Evolutionary conservation across 2,797 vertebrate species (phyloP).

Genomic region (Schizothorax lantsangensis): DNA sequence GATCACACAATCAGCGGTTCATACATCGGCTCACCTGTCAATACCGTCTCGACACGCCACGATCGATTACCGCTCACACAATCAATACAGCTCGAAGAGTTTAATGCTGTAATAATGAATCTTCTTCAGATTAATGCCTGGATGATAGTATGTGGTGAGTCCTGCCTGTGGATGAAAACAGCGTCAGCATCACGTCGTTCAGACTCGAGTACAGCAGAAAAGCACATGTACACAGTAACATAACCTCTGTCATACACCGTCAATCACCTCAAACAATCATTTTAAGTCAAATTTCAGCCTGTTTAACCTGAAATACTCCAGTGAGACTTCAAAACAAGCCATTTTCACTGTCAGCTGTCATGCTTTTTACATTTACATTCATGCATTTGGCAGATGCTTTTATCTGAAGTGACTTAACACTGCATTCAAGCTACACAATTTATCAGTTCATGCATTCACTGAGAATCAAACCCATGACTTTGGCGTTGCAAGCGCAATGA

Average conservation of each 20-base stretch:
- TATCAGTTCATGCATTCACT: neutral
- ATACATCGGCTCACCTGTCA: constrained; percentile 88
- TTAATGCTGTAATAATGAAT: constrained; percentile 96
- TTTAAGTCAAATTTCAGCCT: neutral
- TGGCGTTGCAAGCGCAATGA: neutral
- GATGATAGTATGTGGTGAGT: constrained; percentile 96
- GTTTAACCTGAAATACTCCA: neutral
- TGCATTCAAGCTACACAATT: too few relatives aligned
- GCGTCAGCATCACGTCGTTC: neutral
- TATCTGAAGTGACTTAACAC: too few relatives aligned
- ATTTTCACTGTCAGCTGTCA: neutral
- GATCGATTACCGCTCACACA: too few relatives aligned
- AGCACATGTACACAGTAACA: neutral
- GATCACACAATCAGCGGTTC: neutral
- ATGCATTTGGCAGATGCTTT: too few relatives aligned
- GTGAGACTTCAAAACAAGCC: neutral
- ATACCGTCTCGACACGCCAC: too few relatives aligned
- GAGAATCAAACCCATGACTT: neutral
- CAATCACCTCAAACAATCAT: too few relatives aligned
- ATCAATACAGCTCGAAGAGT: constrained; percentile 92
- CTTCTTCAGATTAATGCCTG: constrained; percentile 98
- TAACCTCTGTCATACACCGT: neutral
- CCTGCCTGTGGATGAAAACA: constrained; percentile 82
- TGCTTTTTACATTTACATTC: neutral
- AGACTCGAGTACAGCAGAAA: neutral